Conservation (phyloP, 2,888 invertebrate genomes). For the Chirona hameri region DNA sequence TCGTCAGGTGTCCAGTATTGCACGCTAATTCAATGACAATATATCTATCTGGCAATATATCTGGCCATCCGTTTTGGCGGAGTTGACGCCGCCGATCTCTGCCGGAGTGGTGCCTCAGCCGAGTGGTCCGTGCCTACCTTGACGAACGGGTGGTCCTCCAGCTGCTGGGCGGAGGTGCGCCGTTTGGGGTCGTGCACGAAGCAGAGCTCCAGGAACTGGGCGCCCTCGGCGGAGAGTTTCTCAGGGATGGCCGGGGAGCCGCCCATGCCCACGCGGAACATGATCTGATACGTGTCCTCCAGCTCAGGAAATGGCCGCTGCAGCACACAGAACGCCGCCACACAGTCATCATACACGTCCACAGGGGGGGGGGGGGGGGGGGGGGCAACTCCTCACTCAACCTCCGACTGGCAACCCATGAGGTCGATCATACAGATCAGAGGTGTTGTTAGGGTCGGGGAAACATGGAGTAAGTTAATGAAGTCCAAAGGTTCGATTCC, state of each 20-base stretch:
- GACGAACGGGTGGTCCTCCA: slow-evolving; percentile 70
- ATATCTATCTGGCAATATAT: too few species aligned
- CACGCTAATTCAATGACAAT: too few species aligned
- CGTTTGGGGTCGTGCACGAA: slow-evolving; percentile 75
- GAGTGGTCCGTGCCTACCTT: slow-evolving; percentile 46
- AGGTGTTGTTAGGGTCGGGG: too few species aligned
- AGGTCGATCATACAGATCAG: too few species aligned
- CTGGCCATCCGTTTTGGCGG: too few species aligned
- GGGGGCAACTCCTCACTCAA: background rate
- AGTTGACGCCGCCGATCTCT: too few species aligned
- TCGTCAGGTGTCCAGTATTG: too few species aligned
- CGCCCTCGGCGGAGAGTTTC: slow-evolving; percentile 73
- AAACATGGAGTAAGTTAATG: too few species aligned
- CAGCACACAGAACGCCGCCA: slow-evolving; percentile 39
- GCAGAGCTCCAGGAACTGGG: slow-evolving; percentile 71
- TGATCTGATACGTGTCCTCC: slow-evolving; percentile 90
- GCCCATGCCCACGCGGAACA: slow-evolving; percentile 82
- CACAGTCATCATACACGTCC: too few species aligned
- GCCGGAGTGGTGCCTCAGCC: too few species aligned
- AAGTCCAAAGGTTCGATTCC: too few species aligned
- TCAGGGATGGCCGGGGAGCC: slow-evolving; percentile 73
- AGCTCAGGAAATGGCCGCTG: slow-evolving; percentile 88
- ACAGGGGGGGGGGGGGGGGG: slow-evolving; percentile 31
- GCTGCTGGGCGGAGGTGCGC: slow-evolving; percentile 65
- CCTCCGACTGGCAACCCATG: too few species aligned